Conservation (phyloP, 2,797 vertebrate species). For the Emys orbicularis region DNA sequence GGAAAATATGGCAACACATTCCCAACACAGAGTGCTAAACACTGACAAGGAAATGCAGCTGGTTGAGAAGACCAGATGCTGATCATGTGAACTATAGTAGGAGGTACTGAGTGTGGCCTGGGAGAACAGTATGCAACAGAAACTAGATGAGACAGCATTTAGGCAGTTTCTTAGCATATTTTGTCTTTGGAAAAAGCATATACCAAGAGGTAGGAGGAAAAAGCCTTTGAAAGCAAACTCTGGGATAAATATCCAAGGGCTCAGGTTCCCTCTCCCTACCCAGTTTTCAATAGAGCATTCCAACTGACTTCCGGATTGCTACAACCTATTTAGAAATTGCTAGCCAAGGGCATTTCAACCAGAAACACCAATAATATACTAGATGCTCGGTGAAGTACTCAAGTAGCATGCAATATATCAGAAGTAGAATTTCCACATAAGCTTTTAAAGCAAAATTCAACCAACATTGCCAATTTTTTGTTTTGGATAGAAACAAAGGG, state of each 20-base stretch:
- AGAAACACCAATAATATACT: neutral
- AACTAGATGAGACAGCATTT: neutral
- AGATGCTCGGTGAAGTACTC: neutral
- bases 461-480: neutral
- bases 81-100: neutral
- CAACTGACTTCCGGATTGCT: neutral
- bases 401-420: neutral
- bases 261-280: neutral
- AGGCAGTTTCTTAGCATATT: neutral
- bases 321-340: neutral
- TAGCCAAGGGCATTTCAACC: neutral
- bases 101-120: neutral
- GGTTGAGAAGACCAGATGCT: neutral
- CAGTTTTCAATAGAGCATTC: neutral
- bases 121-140: neutral
- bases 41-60: neutral
- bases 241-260: neutral
- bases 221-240: neutral
- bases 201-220: neutral
- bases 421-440: neutral
- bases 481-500: neutral
- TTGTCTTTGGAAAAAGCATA: neutral
- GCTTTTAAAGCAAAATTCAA: neutral
- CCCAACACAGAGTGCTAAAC: neutral
- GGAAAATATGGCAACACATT: neutral